phyloP scores from a whole-genome alignment of 1,140 invertebrate species.

The Frieseomelitta varia region DNA sequence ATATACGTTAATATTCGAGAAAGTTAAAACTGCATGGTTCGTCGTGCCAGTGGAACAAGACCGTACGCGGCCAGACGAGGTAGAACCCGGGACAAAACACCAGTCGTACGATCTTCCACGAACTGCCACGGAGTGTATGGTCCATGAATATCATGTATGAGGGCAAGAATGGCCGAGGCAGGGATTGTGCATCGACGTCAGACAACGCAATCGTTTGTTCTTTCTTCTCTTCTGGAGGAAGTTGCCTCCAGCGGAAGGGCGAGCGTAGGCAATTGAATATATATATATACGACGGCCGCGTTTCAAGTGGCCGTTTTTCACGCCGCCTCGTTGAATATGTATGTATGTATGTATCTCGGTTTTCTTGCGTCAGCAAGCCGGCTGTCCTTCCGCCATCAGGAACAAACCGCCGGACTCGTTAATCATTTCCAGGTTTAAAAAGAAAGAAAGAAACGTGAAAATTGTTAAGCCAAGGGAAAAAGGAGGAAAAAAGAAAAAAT shows the following conservation, averaged over 20 bases:
- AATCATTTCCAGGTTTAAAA: neutral
- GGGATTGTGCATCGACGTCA: neutral
- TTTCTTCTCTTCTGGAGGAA: neutral
- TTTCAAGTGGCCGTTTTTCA: constrained; percentile 40
- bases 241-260: constrained; percentile 27
- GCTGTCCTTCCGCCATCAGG: neutral
- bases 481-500: neutral
- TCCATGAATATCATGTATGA: neutral
- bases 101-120: neutral
- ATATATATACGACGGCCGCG: neutral
- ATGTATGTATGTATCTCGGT: constrained; percentile 38
- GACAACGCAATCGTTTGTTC: neutral
- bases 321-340: constrained; percentile 40
- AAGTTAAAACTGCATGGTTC: neutral
- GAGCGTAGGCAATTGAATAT: neutral
- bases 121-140: too few species aligned
- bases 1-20: neutral
- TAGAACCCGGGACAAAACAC: too few species aligned
- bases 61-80: neutral
- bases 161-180: neutral
- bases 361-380: neutral
- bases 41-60: neutral
- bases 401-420: neutral
- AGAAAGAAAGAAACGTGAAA: neutral
- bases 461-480: neutral